Conservation (phyloP, 2,888 invertebrate genomes). For the Leptopilina drosophilae region DNA sequence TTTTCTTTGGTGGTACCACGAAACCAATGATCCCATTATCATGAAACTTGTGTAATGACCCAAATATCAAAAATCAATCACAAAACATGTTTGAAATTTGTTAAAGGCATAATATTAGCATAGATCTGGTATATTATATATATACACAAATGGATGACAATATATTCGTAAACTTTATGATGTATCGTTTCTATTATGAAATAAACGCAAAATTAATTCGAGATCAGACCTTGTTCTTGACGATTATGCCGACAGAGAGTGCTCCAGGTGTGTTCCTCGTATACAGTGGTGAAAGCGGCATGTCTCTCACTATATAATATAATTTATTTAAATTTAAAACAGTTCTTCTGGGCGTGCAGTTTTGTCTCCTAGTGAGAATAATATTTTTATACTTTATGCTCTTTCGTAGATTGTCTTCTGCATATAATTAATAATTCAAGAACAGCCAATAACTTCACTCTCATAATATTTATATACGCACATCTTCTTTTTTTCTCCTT, state of each 20-base stretch:
- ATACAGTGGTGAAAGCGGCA: constrained; percentile 60
- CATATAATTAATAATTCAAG: constrained; percentile 7
- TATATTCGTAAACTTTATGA: too few species aligned
- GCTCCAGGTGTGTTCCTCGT: constrained; percentile 65
- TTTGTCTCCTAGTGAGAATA: constrained; percentile 52
- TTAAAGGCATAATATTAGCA: too few species aligned
- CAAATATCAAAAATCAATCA: too few species aligned
- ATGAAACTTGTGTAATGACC: too few species aligned
- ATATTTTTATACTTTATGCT: constrained; percentile 56
- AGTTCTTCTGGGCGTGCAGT: constrained; percentile 55
- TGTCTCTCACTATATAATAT: constrained; percentile 61
- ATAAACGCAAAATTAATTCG: background rate
- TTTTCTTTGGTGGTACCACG: too few species aligned
- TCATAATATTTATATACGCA: background rate
- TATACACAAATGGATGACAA: too few species aligned
- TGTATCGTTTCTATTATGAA: too few species aligned
- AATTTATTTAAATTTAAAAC: constrained; percentile 68
- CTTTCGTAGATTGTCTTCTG: constrained; percentile 50
- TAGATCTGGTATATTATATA: too few species aligned
- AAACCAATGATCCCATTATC: too few species aligned
- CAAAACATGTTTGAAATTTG: too few species aligned
- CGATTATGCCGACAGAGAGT: constrained; percentile 55
- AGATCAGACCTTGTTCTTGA: constrained; percentile 59
- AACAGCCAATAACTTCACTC: background rate
- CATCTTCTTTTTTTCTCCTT: background rate